phyloP scores from a whole-genome alignment of 1,140 invertebrate genomes.

The Sinonovacula constricta region DNA sequence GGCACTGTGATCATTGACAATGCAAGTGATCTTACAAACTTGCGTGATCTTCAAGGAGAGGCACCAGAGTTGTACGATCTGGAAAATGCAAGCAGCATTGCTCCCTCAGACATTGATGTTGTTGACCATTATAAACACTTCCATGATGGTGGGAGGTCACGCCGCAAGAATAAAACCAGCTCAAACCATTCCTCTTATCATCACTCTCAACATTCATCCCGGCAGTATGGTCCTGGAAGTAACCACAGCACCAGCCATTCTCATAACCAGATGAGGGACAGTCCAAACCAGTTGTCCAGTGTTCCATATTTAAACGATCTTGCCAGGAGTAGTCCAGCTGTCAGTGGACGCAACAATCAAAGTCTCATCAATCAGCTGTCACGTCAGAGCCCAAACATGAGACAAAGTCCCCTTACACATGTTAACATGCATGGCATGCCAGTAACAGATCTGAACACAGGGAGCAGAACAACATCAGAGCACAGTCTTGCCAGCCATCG shows the following conservation, averaged over 20 bases:
- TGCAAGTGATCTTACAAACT: conserved; percentile 83
- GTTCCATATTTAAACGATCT: conserved; percentile 54
- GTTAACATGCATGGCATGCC: conserved; percentile 50
- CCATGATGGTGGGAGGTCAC: conserved; percentile 85
- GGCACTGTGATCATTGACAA: conserved; percentile 77
- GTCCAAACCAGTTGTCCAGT: conserved; percentile 44
- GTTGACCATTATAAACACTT: conserved; percentile 96
- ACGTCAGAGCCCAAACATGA: conserved; percentile 57
- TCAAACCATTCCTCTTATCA: conserved; percentile 54
- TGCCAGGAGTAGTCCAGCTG: conserved; percentile 57
- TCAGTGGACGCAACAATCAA: conserved; percentile 28
- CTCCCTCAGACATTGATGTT: conserved; percentile 97
- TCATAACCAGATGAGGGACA: conserved; percentile 36
- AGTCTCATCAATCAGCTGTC: conserved; percentile 62
- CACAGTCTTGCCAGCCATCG: conserved; percentile 63
- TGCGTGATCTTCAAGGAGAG: conserved; percentile 83
- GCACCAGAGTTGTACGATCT: conserved; percentile 97
- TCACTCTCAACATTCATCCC: conserved; percentile 52
- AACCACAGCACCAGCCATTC: conserved; percentile 35
- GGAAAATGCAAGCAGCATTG: conserved; percentile 97
- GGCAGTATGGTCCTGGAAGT: conserved; percentile 23
- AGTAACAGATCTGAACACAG: conserved; percentile 39
- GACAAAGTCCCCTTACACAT: conserved; percentile 60
- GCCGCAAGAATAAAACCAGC: conserved; percentile 52
- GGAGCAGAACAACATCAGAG: conserved; percentile 58